Conservation (phyloP, 1,140 invertebrate genomes). For the Ectropis grisescens region DNA sequence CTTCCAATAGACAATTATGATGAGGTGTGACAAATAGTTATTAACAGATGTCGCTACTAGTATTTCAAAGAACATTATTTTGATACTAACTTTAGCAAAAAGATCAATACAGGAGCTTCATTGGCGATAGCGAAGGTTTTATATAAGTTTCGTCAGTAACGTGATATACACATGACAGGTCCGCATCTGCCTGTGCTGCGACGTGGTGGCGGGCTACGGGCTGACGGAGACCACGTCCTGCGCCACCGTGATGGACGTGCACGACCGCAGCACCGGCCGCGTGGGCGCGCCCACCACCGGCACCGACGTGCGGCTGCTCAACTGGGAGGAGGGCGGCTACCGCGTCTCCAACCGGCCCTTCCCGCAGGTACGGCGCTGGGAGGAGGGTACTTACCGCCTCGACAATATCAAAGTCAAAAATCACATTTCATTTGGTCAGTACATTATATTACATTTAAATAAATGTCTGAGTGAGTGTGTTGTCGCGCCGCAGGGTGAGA, state of each 20-base stretch:
- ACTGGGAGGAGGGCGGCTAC: conserved; percentile 98
- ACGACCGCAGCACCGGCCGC: conserved; percentile 74
- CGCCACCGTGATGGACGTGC: conserved; percentile 89
- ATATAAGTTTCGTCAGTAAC: too few species aligned
- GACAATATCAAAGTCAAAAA: too few species aligned
- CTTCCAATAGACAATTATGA: too few species aligned
- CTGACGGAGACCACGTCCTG: conserved; percentile 97
- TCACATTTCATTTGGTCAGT: background rate
- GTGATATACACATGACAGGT: too few species aligned
- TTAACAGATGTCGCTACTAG: too few species aligned
- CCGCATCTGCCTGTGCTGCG: conserved; percentile 91
- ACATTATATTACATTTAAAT: background rate
- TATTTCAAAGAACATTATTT: too few species aligned
- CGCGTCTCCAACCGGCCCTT: conserved; percentile 89
- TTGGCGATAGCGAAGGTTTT: too few species aligned
- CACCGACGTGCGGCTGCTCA: conserved; percentile 88
- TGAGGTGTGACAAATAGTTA: too few species aligned
- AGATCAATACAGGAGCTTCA: too few species aligned
- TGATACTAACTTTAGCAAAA: too few species aligned
- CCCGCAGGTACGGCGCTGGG: too few species aligned
- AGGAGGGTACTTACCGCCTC: too few species aligned
- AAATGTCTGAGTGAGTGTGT: background rate
- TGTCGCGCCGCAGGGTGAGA: conserved; percentile 89
- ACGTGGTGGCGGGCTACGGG: conserved; percentile 95
- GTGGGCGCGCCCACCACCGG: conserved; percentile 92